Base-by-base conservation (phyloP, 2,888 invertebrate species). In the Phorcus lineatus region DNA sequence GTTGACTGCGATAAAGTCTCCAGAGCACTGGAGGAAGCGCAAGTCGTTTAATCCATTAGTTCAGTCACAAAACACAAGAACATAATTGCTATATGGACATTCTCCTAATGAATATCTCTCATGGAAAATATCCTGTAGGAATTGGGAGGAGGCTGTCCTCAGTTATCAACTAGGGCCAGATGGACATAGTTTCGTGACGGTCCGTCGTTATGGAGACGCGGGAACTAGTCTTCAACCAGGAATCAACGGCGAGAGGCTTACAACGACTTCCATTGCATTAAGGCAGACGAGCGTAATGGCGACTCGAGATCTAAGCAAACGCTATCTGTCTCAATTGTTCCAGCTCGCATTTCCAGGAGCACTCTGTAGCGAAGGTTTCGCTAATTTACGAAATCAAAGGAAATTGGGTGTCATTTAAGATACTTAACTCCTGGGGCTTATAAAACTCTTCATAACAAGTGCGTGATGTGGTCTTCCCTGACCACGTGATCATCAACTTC, bases 331-430 rank as follows among this genome's bases (percentile, higher is more conserved):
- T 70, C 36, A 70, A 70, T 70, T 70, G 70, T 70, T 70, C 36
- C 70, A 70, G 70, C 40, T 70, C 36, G 17, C 17, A 70, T 70
- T 70, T 31, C 70, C 36, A 70, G 9, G 70, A 70, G 70, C 36
- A 70, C 70, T 40, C 19, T 19, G 40, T 36, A 70, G 16, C 70
- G 70, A 70, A 31, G 40, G n/a, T 36, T 40, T 36, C 19, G 70
- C 31, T 70, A 70, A 70, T 70, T 70, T 70, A 70, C 70, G 70
- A 70, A 70, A 70, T 70, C 70, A 36, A 36, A 70, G 70, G 70
- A 70, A 70, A 70, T 40, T 70, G 40, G 70, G 36, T 31, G 28
- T 36, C 70, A 70, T 70, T 70, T 70, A 70, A 36, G 70, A 70
- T 70, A 40, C 70, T 70, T 70, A 70, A 70, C 70, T 70, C 70